A percentile compares a stretch with the other conserved stretches of the same genome.
Evolutionary conservation across 2,113 vertebrate species (phyloP).

Genomic region (Ia io): DNA sequence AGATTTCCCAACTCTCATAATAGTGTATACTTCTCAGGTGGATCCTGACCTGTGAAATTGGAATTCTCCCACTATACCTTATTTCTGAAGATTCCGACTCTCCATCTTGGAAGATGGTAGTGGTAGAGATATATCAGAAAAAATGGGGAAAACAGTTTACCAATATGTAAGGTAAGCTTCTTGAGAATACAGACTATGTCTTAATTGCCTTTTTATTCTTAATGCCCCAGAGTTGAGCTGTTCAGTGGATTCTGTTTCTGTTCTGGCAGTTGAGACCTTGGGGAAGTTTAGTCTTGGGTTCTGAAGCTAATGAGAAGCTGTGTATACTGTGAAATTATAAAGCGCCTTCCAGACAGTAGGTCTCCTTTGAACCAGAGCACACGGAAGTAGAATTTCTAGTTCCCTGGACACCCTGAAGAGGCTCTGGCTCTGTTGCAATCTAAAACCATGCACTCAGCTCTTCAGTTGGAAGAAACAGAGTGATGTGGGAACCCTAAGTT

Average conservation of each 20-base stretch:
- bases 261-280: background rate
- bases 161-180: background rate
- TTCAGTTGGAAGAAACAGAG: background rate
- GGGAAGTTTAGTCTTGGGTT: background rate
- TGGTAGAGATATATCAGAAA: background rate
- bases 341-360: background rate
- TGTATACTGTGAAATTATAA: background rate
- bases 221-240: background rate
- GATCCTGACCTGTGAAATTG: background rate
- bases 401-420: background rate
- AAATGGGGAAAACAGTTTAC: background rate
- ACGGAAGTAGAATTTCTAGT: background rate
- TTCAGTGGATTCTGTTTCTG: background rate
- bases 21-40: background rate
- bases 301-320: background rate
- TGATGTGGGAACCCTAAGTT: background rate
- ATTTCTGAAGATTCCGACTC: background rate
- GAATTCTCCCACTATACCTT: background rate
- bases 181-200: background rate
- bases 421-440: background rate
- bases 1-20: background rate
- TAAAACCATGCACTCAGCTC: background rate
- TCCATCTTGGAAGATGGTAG: background rate
- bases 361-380: background rate
- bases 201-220: background rate